phyloP scores from a whole-genome alignment of 2,888 invertebrate species.

The Archips xylosteana region DNA sequence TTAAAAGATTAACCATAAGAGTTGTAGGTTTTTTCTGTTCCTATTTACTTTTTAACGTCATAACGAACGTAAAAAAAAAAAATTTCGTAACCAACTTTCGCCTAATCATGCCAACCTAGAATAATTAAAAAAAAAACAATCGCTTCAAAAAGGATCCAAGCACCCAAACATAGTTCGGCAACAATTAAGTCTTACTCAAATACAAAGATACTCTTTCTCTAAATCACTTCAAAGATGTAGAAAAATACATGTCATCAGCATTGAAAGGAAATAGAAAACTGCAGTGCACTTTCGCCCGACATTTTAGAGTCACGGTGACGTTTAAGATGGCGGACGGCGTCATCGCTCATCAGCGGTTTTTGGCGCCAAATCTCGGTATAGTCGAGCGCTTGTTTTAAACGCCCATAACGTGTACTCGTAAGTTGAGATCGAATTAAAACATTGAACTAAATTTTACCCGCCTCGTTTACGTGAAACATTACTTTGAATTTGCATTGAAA shows the following conservation, averaged over 20 bases:
- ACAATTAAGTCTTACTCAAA: background rate
- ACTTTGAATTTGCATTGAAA: no score
- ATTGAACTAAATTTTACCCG: no score
- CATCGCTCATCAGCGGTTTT: conserved; percentile 44
- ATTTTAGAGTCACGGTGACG: conserved; percentile 41
- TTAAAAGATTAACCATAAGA: no score
- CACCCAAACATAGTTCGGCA: background rate
- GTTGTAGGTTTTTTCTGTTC: no score
- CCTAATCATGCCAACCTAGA: no score
- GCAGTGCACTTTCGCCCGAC: conserved; percentile 38
- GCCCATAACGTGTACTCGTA: background rate
- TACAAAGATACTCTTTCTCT: background rate
- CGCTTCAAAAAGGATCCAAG: background rate
- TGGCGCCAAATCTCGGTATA: conserved; percentile 1
- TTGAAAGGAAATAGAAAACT: conserved; percentile 33
- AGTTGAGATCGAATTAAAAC: no score
- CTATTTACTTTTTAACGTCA: no score
- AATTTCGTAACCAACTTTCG: no score
- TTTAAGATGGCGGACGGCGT: conserved; percentile 33
- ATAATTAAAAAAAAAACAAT: background rate
- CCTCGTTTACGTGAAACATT: no score
- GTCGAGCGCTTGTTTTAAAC: background rate
- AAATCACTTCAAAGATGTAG: background rate
- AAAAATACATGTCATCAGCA: background rate
- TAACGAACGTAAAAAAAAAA: no score